Base-by-base conservation (phyloP, 1,140 invertebrate species). In the Protaetia brevitarsis region DNA sequence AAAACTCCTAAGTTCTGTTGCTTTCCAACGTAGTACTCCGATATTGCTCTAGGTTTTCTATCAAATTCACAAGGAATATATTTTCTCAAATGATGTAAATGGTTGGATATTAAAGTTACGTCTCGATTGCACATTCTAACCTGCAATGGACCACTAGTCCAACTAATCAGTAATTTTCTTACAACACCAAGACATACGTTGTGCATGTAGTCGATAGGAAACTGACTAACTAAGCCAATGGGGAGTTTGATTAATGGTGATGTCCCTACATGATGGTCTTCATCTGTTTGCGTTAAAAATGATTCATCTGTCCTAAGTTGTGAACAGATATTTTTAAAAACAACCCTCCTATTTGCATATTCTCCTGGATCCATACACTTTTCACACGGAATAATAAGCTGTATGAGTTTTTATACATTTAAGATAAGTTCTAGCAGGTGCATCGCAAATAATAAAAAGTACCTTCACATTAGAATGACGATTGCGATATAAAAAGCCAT, bases 371-470 rank as follows among this genome's bases (percentile, higher is more conserved):
- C 60, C 10, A n/a, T n/a, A n/a, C n/a, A n/a, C n/a, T n/a, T n/a
- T n/a, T n/a, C n/a, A n/a, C n/a, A n/a, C n/a, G n/a, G 16, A 45
- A 41, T 56, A 71, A 58, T 69, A 69, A 11, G 60, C 67, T 7
- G 29, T 63, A 61, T 71, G 67, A 45, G 27, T 16, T 67, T 69
- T 69, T 5, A 67, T 51, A 1, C 21, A 8, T 27, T 21, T 37
- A 5, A 66, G 28, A 64, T 66, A 72, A 3, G 71, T 37, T 62
- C 56, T 68, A 28, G 67, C 71, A 10, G 69, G 71, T 1, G 71
- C 67, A 69, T 72, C 71, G 63, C 71, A 72, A 31, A 68, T 61
- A 27, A 72, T 26, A n/a, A n/a, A n/a, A n/a, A n/a, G n/a, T n/a
- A n/a, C n/a, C n/a, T n/a, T n/a, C n/a, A n/a, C n/a, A n/a, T n/a